Evolutionary conservation across 2,113 vertebrate genomes (phyloP).

Genomic region (Myrmecobius fasciatus): DNA sequence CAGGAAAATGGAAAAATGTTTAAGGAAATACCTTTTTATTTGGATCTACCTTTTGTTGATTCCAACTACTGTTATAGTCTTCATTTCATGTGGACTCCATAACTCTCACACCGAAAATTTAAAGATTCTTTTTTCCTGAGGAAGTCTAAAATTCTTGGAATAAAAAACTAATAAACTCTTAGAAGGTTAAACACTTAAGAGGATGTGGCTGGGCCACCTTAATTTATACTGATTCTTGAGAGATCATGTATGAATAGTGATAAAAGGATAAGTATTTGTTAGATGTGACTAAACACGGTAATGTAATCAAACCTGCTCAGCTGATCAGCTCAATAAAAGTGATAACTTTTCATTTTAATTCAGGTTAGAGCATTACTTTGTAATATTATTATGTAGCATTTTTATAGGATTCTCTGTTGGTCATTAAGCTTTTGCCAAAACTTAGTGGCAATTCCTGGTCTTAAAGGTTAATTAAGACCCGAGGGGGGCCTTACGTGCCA

Average conservation of each 20-base stretch:
- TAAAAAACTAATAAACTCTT: conserved; percentile 19
- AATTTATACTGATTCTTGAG: conserved; percentile 37
- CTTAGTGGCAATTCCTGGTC: conserved; percentile 26
- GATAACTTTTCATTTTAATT: neutral
- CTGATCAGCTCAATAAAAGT: conserved; percentile 6
- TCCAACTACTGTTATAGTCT: conserved; percentile 3
- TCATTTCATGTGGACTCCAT: neutral
- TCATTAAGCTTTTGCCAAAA: conserved; percentile 39
- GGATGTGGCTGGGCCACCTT: neutral
- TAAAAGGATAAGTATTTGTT: neutral
- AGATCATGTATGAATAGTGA: neutral
- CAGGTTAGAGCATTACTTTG: neutral
- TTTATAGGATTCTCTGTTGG: neutral
- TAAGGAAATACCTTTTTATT: conserved; percentile 33
- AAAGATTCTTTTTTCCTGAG: conserved; percentile 18
- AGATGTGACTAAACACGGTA: neutral
- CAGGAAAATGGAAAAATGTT: conserved; percentile 13
- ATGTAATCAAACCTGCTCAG: neutral
- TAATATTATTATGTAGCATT: conserved; percentile 36
- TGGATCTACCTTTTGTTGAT: conserved; percentile 6
- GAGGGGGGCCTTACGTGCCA: neutral
- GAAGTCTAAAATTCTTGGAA: neutral
- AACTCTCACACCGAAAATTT: conserved; percentile 34
- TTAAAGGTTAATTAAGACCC: neutral
- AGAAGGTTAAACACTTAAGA: conserved; percentile 23